These are phyloP conservation scores for Paedocypris micromegethes DNA, from an alignment of 2,797 vertebrate species.

Conservation along the genomic window DNA sequence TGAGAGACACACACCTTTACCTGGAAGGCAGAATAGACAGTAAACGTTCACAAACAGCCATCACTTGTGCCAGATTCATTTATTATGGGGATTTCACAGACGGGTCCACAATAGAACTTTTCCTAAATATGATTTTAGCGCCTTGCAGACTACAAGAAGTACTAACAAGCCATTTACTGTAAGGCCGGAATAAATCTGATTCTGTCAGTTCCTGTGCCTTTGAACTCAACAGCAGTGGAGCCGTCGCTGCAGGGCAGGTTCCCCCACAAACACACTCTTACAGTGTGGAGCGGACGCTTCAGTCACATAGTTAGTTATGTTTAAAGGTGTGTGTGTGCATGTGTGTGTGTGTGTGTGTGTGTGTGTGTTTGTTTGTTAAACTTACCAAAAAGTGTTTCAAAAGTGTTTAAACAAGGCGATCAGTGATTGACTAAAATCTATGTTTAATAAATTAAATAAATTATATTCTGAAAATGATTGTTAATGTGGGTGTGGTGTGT, in stretches of 20 bases:
- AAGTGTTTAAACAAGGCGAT: too few relatives aligned
- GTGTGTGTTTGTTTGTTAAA: too few relatives aligned
- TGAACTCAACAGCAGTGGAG: slow-evolving; percentile 68
- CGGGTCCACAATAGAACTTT: slow-evolving; percentile 76
- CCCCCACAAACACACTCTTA: slow-evolving; percentile 48
- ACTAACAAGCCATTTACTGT: slow-evolving; percentile 75
- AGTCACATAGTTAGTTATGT: too few relatives aligned
- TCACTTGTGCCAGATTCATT: slow-evolving; percentile 71
- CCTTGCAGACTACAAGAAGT: slow-evolving; percentile 75
- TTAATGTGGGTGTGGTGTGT: too few relatives aligned
- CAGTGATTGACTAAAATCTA: too few relatives aligned
- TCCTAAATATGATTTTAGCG: slow-evolving; percentile 76
- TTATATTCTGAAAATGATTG: too few relatives aligned
- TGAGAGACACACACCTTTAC: slow-evolving; percentile 52
- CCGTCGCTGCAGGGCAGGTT: slow-evolving; percentile 76
- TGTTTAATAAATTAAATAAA: too few relatives aligned
- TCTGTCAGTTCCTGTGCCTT: slow-evolving; percentile 73
- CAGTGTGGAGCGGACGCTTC: too few relatives aligned
- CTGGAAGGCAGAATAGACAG: slow-evolving; percentile 64
- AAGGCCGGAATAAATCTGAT: slow-evolving; percentile 78
- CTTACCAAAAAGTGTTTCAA: too few relatives aligned
- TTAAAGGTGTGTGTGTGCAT: too few relatives aligned
- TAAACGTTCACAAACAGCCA: slow-evolving; percentile 71
- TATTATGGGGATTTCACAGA: slow-evolving; percentile 79
- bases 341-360: background rate